phyloP scores from a whole-genome alignment of 2,113 vertebrate genomes.

The Alligator sinensis region DNA sequence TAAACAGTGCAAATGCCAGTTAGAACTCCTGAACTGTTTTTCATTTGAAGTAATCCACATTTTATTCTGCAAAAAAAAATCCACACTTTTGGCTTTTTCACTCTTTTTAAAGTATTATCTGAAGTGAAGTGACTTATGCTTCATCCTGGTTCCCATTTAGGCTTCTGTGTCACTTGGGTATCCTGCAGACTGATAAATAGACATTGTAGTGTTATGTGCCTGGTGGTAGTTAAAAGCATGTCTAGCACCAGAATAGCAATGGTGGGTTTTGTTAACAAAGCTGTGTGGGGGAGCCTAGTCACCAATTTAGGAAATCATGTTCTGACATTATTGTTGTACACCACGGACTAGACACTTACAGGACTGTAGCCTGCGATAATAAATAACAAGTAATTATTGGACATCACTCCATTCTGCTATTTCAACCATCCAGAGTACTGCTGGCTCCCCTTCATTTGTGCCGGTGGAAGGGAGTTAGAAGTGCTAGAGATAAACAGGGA shows the following conservation, averaged over 20 bases:
- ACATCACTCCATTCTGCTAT: not conserved
- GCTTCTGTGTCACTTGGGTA: not conserved
- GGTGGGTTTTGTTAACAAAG: not conserved
- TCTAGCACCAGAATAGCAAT: not conserved
- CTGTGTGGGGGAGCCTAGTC: not conserved
- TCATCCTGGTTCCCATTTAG: not conserved
- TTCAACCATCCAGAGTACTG: not conserved
- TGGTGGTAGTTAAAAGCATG: not conserved
- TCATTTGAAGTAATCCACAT: not conserved
- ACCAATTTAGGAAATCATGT: not conserved
- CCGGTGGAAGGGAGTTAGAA: not conserved
- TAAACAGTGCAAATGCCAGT: not conserved
- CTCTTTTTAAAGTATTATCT: not conserved
- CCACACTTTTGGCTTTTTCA: not conserved
- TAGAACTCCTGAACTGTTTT: not conserved
- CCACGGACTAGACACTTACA: not conserved
- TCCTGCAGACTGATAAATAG: not conserved
- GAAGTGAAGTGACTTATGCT: not conserved
- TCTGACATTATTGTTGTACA: fast-evolving
- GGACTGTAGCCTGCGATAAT: no score
- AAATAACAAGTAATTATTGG: not conserved
- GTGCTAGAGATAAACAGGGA: not conserved
- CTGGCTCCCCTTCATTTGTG: fast-evolving
- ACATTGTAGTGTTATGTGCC: fast-evolving
- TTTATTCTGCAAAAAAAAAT: not conserved